A percentile compares a stretch with the other conserved stretches of the same genome.
Conservation (phyloP, 2,797 vertebrate species). For the Acrossocheilus fasciatus region DNA sequence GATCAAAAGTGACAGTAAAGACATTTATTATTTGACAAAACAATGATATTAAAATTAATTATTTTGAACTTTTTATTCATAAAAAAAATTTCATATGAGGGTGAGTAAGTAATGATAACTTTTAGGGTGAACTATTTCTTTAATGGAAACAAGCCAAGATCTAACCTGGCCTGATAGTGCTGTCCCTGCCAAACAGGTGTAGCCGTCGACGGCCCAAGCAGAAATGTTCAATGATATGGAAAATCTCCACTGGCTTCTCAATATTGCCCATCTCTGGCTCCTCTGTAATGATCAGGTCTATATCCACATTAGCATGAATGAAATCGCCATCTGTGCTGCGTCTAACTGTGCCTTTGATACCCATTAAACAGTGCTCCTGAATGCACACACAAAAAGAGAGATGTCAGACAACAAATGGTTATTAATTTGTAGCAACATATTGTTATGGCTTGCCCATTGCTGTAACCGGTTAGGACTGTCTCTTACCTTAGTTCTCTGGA, state of each 20-base stretch:
- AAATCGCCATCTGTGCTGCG: constrained; percentile 96
- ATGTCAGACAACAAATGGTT: not conserved
- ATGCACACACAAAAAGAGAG: not conserved
- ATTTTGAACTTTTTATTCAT: not conserved
- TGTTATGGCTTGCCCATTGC: not conserved
- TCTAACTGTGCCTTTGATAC: constrained; percentile 95
- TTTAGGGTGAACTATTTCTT: not conserved
- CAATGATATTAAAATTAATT: too few species aligned
- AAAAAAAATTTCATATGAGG: not conserved
- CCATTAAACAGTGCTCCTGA: constrained; percentile 99
- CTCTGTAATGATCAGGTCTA: constrained; percentile 97
- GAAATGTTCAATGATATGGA: constrained; percentile 98
- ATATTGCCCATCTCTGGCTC: constrained; percentile 98
- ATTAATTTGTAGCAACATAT: not conserved
- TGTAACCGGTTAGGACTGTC: not conserved
- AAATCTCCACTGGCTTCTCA: constrained; percentile 98
- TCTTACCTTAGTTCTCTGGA: constrained; percentile 96
- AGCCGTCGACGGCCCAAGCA: constrained; percentile 92
- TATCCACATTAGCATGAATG: constrained; percentile 98
- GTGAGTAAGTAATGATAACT: not conserved
- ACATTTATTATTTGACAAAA: too few species aligned
- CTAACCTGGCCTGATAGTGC: constrained; percentile 94
- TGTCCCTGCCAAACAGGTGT: constrained; percentile 95
- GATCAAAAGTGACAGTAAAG: not conserved
- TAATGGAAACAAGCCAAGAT: not conserved